These are phyloP conservation scores for Coptodon rendalli DNA, from an alignment of 2,113 vertebrate species.

Conservation along the genomic window DNA sequence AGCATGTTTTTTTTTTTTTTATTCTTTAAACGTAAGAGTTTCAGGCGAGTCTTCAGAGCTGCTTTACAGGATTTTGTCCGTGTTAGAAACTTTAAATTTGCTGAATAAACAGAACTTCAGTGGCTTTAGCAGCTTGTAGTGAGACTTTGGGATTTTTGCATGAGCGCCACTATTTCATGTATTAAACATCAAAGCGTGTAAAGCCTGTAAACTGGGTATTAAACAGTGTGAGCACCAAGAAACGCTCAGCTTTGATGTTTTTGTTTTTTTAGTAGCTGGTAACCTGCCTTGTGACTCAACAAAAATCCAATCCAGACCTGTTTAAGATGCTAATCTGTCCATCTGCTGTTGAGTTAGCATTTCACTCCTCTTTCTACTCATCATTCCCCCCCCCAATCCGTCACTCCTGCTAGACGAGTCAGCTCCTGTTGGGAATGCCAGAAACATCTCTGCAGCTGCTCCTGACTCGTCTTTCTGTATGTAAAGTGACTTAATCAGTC, in stretches of 20 bases:
- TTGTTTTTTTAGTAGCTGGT: neutral
- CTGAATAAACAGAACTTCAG: neutral
- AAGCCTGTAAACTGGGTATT: constrained; percentile 9
- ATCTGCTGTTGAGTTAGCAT: neutral
- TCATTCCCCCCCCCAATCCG: neutral
- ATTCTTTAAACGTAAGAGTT: neutral
- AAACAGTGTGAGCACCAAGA: neutral
- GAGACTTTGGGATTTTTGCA: neutral
- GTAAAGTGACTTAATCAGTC: neutral
- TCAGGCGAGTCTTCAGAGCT: neutral
- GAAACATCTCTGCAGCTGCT: neutral
- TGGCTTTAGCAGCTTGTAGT: neutral
- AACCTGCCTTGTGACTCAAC: neutral
- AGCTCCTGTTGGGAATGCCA: constrained; percentile 23
- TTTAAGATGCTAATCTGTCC: neutral
- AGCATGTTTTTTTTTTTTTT: accelerated
- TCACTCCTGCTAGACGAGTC: constrained; percentile 6
- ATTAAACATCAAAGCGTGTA: constrained; percentile 29
- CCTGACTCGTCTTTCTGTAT: neutral
- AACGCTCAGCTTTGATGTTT: neutral
- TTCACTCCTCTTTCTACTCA: neutral
- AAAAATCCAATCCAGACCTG: neutral
- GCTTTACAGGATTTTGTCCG: neutral
- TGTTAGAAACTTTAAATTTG: neutral
- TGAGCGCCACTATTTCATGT: neutral